phyloP scores from a whole-genome alignment of 2,888 invertebrate species.

The Notocelia uddmanniana region DNA sequence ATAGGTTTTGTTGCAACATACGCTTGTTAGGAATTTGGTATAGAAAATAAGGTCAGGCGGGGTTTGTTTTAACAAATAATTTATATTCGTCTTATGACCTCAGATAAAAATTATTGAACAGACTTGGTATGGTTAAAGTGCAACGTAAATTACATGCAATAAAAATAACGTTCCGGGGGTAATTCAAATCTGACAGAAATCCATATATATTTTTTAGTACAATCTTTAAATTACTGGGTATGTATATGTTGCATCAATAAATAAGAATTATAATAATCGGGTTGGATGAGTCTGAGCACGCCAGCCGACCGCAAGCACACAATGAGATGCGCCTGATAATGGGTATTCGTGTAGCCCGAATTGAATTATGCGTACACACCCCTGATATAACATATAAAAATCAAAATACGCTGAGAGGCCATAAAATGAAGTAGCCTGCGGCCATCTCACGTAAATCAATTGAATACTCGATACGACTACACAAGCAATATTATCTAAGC shows the following conservation, averaged over 20 bases:
- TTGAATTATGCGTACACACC: conserved; percentile 26
- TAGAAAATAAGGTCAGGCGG: neutral
- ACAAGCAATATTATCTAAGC: neutral
- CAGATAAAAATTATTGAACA: neutral
- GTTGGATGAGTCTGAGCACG: conserved; percentile 1
- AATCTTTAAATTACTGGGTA: conserved; percentile 14
- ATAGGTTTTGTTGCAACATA: conserved; percentile 37
- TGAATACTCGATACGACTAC: neutral
- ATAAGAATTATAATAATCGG: conserved; percentile 28
- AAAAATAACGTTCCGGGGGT: neutral
- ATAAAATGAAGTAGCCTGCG: neutral
- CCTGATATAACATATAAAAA: conserved; percentile 11
- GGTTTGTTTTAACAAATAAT: neutral
- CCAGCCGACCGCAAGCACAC: conserved; percentile 17
- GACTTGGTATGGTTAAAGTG: neutral
- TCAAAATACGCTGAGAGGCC: neutral
- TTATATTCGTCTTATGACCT: neutral
- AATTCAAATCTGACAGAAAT: neutral
- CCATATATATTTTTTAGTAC: conserved; percentile 17
- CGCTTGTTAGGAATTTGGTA: conserved; percentile 26
- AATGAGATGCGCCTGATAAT: conserved; percentile 20
- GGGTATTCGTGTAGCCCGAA: conserved; percentile 19
- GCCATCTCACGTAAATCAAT: conserved; percentile 1
- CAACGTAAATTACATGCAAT: neutral
- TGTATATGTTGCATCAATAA: conserved; percentile 20